Evolutionary conservation across 2,113 vertebrate genomes (phyloP), one percentile per base, ranked within the genome.

Genomic region (Struthidea cinerea): DNA sequence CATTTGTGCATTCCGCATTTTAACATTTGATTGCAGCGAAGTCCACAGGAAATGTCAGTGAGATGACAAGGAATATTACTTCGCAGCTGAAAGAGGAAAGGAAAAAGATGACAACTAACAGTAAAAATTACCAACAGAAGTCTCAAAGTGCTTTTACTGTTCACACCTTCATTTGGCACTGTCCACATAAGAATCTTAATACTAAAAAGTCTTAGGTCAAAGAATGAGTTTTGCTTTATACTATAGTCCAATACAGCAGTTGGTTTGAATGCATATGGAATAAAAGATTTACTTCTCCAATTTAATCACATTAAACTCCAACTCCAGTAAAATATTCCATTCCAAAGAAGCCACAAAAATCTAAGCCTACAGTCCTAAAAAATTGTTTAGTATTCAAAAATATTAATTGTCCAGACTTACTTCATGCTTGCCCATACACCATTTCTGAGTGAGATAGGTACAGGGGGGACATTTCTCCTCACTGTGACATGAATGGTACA

Each of bases 361-460:
- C 41, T 60, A 85, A 69, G 15, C 5, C 16, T 41, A 47, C 35
- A 47, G 50, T 47, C 10, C 8, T 11, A 83, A 33, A 78, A 67
- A 20, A 18, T 5, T n/a, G 39, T 16, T 63, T 42, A 64, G 11
- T 37, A 93, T 68, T 89, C 39, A 90, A 84, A 90, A 80, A 7
- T 9, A 60, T 35, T 52, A 63, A 70, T 46, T 13, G 6, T 32
- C 41, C 33, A 90, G 37, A 95, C 98, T 98, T 98, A 99, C 99
- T 98, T 99, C 99, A 27, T 99, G 99, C 73, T 99, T 99, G 78
- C 99, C 99, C 99, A 99, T 99, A 97, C 99, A 99, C 99, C 99
- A 99, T 69, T 99, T 99, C 97, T 99, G 98, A 85, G 98, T 99
- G 57, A 99, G 99, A 94, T 99, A 99, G 17, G 99, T 99, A 98